Base-by-base conservation (phyloP, 2,797 vertebrate species). In the Geotrypetes seraphini region DNA sequence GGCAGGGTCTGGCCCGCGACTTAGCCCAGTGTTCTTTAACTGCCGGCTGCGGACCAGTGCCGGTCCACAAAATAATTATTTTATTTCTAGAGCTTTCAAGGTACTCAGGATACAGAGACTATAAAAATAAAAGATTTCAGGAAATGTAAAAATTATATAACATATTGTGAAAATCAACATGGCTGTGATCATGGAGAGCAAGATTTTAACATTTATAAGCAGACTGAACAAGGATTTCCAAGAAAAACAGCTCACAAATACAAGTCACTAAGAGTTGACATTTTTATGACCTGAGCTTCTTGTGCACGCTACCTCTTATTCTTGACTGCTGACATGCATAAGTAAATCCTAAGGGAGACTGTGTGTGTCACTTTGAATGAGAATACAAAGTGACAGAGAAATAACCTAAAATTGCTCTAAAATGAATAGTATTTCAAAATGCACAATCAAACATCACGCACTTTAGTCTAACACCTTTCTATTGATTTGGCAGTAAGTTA, bases 381-480 rank as follows among this genome's bases (percentile, higher is more conserved):
- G 67, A 83, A 81, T 64, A 78, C 71, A 75, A 75, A 83, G 71
- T 79, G 79, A 83, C 76, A 83, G 77, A 83, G 84, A 84, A 85
- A 85, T 84, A 82, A 85, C 76, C 77, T 64, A 53, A 81, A 86
- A 84, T 83, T 84, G 74, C 75, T 66, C 61, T 60, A 73, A 70
- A 78, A 73, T 70, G 73, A 71, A 57, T 66, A 53, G 63, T 63
- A 68, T 69, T 69, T 79, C 63, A 71, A 75, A 75, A 63, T 40
- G 51, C 54, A 36, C 54, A 63, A 60, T 64, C 50, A 76, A 69
- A 78, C 73, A 77, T 75, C 67, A 69, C 71, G 56, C 57, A 75
- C 69, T 75, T 83, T 69, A 75, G 75, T 63, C 66, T 66, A 78
- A 76, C 69, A 66, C n/a, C n/a, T 77, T 85, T 80, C 57, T 69